These are phyloP conservation scores for Metallyticus violacea DNA, from an alignment of 2,888 invertebrate species.

Conservation along the genomic window DNA sequence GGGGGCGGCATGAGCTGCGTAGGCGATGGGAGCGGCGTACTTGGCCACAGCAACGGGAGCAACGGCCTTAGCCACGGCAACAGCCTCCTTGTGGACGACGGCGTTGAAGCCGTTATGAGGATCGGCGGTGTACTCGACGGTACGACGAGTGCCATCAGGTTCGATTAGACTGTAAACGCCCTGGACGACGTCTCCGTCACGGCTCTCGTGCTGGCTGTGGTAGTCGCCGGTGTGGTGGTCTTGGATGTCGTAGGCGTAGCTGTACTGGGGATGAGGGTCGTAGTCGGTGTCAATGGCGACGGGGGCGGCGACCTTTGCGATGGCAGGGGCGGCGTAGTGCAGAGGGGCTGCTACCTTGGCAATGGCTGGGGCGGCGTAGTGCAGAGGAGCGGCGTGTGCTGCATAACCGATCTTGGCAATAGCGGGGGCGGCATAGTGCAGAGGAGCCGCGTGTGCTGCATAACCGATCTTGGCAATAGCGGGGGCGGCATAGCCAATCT, in stretches of 20 bases:
- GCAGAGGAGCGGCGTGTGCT: background rate
- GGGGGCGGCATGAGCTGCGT: constrained; percentile 21
- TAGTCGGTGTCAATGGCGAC: constrained; percentile 29
- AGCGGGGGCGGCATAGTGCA: background rate
- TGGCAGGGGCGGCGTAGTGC: background rate
- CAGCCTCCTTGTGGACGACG: constrained; percentile 24
- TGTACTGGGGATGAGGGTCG: constrained; percentile 33
- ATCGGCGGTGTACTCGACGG: constrained; percentile 28
- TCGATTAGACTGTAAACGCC: constrained; percentile 24
- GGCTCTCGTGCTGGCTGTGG: constrained; percentile 29
- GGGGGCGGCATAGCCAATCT: constrained; percentile 17
- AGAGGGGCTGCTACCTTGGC: background rate
- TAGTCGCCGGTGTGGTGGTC: constrained; percentile 32
- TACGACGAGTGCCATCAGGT: constrained; percentile 28
- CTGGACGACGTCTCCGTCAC: constrained; percentile 25
- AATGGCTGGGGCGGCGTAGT: constrained; percentile 10
- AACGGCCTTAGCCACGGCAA: constrained; percentile 21
- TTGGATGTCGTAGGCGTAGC: constrained; percentile 32
- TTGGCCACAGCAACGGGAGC: constrained; percentile 11
- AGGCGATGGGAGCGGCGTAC: background rate
- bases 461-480: constrained; percentile 9
- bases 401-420: background rate
- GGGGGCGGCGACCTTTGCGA: background rate
- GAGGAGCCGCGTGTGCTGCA: background rate
- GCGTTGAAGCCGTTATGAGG: constrained; percentile 27